Evolutionary conservation across 2,113 vertebrate species (phyloP).

Genomic region (Macrotis lagotis): DNA sequence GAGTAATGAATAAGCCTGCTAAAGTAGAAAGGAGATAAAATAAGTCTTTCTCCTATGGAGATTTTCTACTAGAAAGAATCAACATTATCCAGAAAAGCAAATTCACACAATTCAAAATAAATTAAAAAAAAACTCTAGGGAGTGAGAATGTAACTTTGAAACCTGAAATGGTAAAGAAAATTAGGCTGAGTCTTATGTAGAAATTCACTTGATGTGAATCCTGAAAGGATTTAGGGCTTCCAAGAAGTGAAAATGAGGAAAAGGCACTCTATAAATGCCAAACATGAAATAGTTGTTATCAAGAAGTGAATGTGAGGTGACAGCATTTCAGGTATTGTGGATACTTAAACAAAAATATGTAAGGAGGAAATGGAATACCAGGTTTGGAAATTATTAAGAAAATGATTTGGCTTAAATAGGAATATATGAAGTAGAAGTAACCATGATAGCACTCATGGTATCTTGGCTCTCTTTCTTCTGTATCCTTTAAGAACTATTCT

Average conservation of each 20-base stretch:
- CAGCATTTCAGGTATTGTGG: neutral
- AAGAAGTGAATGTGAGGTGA: neutral
- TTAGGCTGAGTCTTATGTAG: neutral
- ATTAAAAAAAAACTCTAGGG: neutral
- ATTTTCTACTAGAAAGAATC: neutral
- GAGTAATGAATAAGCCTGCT: too few relatives aligned
- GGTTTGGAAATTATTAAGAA: neutral
- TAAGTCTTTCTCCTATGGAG: neutral
- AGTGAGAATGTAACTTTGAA: neutral
- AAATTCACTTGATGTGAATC: neutral
- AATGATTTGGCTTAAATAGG: neutral
- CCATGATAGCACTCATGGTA: neutral
- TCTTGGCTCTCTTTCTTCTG: neutral
- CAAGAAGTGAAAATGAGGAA: neutral
- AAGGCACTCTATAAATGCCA: neutral
- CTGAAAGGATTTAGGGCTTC: neutral
- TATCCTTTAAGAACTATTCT: neutral
- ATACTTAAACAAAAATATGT: neutral
- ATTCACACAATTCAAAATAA: neutral
- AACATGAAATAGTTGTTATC: neutral
- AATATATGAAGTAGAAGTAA: neutral
- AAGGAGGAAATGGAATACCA: neutral
- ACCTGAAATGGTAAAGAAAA: neutral
- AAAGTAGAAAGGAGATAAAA: neutral
- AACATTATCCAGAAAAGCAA: neutral